Conservation (phyloP, 1,140 invertebrate genomes). For the Drosophila lowei region DNA sequence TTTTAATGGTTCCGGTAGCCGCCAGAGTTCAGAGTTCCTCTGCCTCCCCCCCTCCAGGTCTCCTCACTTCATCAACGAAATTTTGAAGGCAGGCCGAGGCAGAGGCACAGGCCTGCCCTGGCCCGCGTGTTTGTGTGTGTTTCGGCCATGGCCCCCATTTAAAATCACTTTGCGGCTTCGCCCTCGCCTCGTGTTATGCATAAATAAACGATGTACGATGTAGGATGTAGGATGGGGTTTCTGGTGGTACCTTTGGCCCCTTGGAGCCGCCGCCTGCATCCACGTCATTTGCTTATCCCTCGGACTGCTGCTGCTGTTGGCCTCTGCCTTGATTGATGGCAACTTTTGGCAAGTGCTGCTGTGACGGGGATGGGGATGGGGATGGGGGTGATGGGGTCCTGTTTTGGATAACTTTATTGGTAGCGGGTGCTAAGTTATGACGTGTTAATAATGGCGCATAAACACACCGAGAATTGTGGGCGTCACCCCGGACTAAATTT, state of each 20-base stretch:
- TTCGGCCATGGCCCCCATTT: constrained; percentile 41
- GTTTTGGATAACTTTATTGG: constrained; percentile 42
- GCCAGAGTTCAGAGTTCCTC: background rate
- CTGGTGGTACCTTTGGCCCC: constrained; percentile 13
- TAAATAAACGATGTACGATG: constrained; percentile 55
- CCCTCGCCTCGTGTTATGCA: constrained; percentile 59
- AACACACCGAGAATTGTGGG: constrained; percentile 53
- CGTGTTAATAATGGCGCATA: constrained; percentile 70
- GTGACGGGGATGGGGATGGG: too few relatives aligned
- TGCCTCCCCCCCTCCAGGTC: background rate
- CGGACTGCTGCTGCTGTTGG: constrained; percentile 5
- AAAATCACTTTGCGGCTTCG: constrained; percentile 66
- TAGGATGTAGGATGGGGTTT: background rate
- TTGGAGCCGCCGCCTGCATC: constrained; percentile 17
- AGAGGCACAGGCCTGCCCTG: background rate
- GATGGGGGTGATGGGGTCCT: constrained; percentile 4
- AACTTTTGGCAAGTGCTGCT: constrained; percentile 23
- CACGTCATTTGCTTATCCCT: constrained; percentile 50
- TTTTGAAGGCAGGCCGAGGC: constrained; percentile 15
- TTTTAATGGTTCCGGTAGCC: constrained; percentile 21
- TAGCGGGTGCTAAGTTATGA: constrained; percentile 58
- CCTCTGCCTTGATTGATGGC: constrained; percentile 55
- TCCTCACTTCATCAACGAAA: constrained; percentile 25
- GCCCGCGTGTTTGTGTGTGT: constrained; percentile 13
- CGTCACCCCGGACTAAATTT: constrained; percentile 38